Percentiles rank a stretch among this genome's conserved stretches.
These are phyloP conservation scores for Ranitomeya variabilis DNA, from an alignment of 2,113 vertebrate genomes.

Conservation along the genomic window DNA sequence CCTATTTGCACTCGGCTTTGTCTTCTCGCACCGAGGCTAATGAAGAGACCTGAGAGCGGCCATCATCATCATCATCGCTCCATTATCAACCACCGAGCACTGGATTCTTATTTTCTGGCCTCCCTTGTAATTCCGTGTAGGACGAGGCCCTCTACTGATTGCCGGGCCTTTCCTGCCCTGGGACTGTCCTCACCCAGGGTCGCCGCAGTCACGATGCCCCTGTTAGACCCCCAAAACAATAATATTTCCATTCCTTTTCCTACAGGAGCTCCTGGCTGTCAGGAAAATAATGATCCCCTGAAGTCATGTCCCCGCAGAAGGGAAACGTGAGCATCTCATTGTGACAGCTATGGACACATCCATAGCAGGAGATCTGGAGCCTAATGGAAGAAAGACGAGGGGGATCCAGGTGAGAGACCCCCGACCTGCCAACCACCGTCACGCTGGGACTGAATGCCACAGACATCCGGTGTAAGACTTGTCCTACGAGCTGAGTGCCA, in stretches of 20 bases:
- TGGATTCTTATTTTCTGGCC: no score
- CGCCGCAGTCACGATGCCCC: not conserved
- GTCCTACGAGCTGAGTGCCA: not conserved
- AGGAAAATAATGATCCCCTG: slow-evolving; percentile 20
- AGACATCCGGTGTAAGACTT: not conserved
- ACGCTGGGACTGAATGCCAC: not conserved
- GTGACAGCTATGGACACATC: slow-evolving; percentile 18
- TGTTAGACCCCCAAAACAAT: not conserved
- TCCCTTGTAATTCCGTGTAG: not conserved
- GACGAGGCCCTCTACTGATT: not conserved
- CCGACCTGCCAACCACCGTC: not conserved
- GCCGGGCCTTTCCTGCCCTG: not conserved
- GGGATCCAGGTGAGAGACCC: not conserved
- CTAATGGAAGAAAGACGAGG: not conserved
- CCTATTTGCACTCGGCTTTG: not conserved
- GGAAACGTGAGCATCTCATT: not conserved
- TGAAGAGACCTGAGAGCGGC: no score
- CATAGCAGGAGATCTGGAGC: not conserved
- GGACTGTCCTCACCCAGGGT: not conserved
- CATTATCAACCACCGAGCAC: no score
- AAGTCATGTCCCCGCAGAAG: slow-evolving; percentile 12
- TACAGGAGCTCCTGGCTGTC: not conserved
- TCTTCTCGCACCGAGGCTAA: not conserved
- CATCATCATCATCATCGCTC: no score
- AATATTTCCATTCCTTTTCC: not conserved